These are phyloP conservation scores for Dipodomys stephensi DNA, from an alignment of 2,113 vertebrate genomes.

Conservation along the genomic window DNA sequence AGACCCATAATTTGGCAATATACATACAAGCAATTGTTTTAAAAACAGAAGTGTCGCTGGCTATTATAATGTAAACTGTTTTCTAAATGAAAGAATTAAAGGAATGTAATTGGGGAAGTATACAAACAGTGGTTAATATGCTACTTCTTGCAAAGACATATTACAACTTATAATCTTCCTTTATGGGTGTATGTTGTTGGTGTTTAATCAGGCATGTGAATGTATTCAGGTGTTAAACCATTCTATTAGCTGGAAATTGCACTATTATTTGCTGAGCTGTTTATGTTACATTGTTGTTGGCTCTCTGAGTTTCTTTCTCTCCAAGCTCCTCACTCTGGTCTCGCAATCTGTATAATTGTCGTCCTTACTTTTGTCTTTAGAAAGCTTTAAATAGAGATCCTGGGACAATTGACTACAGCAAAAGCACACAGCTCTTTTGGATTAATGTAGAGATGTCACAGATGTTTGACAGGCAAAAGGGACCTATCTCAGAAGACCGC, in stretches of 20 bases:
- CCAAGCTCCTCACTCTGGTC: constrained; percentile 1
- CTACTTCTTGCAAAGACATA: constrained; percentile 84
- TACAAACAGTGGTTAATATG: constrained; percentile 84
- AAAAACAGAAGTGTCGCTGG: constrained; percentile 83
- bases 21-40: constrained; percentile 84
- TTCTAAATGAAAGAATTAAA: constrained; percentile 85
- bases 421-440: background rate
- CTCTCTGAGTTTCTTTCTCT: constrained; percentile 75
- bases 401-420: constrained; percentile 52
- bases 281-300: constrained; percentile 73
- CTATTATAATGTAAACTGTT: constrained; percentile 84
- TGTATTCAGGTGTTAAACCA: constrained; percentile 86
- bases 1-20: constrained; percentile 81
- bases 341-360: constrained; percentile 72
- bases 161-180: constrained; percentile 87
- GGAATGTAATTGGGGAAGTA: constrained; percentile 85
- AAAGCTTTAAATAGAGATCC: constrained; percentile 62
- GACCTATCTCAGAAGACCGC: fast-evolving
- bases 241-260: constrained; percentile 81
- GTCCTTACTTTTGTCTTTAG: constrained; percentile 76
- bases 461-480: background rate
- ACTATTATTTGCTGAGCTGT: constrained; percentile 84
- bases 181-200: constrained; percentile 82
- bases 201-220: constrained; percentile 84
- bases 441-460: background rate